Conservation (phyloP, 2,113 vertebrate genomes). For the Notothenia rossii region DNA sequence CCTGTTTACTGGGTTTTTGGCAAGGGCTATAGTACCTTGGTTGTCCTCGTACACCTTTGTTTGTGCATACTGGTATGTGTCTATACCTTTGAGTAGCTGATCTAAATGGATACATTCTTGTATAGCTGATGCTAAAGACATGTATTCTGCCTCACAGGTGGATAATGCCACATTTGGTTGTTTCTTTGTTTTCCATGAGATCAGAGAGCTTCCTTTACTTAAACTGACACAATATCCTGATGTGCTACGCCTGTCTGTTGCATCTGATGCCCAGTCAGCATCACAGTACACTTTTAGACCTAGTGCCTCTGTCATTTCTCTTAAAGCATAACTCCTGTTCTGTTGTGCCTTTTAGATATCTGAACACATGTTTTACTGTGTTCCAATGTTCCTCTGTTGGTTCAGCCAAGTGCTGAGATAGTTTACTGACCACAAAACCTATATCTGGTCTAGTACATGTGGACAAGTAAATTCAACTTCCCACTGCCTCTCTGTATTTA, state of each 20-base stretch:
- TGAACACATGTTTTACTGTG: no score
- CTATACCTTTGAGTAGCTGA: background rate
- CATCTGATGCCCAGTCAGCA: no score
- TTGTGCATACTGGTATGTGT: background rate
- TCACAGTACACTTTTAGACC: no score
- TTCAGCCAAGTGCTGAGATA: slow-evolving; percentile 6
- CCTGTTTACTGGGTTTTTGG: no score
- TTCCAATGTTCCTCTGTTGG: slow-evolving; percentile 14
- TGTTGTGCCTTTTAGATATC: background rate
- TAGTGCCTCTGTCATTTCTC: background rate
- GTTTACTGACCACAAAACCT: slow-evolving; percentile 34
- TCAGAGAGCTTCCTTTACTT: no score
- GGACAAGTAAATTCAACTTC: background rate
- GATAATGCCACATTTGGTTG: no score
- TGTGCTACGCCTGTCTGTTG: no score
- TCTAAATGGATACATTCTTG: slow-evolving; percentile 10
- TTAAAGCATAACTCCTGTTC: background rate
- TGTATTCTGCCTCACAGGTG: background rate
- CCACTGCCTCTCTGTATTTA: no score
- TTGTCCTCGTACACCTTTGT: slow-evolving; percentile 15
- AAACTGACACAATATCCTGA: no score
- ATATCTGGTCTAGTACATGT: slow-evolving; percentile 28
- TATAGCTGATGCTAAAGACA: slow-evolving; percentile 14
- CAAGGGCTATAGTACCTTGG: no score
- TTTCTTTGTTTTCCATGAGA: no score